Evolutionary conservation across 2,113 vertebrate species (phyloP).

Genomic region (Microcebus ravelobensis): DNA sequence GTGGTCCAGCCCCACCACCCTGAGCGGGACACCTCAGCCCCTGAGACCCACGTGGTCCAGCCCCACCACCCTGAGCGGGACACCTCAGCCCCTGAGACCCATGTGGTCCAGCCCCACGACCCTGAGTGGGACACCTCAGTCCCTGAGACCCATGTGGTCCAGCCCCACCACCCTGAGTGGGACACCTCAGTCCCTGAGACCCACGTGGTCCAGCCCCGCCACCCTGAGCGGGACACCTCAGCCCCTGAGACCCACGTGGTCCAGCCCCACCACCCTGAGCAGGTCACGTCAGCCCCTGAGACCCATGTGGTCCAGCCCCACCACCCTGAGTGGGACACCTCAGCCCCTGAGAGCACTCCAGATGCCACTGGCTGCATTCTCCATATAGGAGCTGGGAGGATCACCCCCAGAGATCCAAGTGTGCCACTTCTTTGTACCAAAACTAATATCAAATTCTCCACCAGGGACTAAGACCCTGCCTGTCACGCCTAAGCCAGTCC

Average conservation of each 20-base stretch:
- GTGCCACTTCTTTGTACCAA: fast-evolving
- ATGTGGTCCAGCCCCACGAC: too few relatives aligned
- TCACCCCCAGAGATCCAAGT: not conserved
- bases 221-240: not conserved
- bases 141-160: too few relatives aligned
- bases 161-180: too few relatives aligned
- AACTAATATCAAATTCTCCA: not conserved
- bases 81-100: not conserved
- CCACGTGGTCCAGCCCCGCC: too few relatives aligned
- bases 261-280: not conserved
- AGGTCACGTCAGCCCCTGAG: not conserved
- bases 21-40: not conserved
- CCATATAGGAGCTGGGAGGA: too few relatives aligned
- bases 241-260: too few relatives aligned
- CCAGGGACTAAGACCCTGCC: not conserved
- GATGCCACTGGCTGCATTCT: not conserved
- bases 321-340: fast-evolving
- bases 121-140: not conserved
- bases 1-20: too few relatives aligned
- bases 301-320: not conserved
- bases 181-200: not conserved
- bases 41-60: too few relatives aligned
- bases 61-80: too few relatives aligned
- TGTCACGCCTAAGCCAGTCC: not conserved
- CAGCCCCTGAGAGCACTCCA: fast-evolving